Evolutionary conservation across 2,888 invertebrate species (phyloP), one percentile per base, ranked within the genome.

Genomic region (Syritta pipiens): DNA sequence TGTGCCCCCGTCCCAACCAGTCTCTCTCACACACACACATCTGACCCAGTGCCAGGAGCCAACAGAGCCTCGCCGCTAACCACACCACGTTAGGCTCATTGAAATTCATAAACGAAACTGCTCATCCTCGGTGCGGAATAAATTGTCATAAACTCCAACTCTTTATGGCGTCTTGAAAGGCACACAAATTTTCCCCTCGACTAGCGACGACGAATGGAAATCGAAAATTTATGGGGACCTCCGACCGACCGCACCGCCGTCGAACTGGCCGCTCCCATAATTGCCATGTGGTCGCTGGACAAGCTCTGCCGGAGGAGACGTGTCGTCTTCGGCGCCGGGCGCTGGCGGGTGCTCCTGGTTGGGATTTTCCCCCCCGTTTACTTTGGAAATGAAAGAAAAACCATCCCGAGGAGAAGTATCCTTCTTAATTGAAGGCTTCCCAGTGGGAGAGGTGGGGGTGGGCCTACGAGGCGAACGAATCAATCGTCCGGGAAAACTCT

Each of bases 221-320:
- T 77, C 77, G 65, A 60, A 71, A 77, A 77, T 77, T 77, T 77
- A 77, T 77, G 77, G 71, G n/a, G n/a, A 77, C 65, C 77, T 60
- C 60, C 37, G 40, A 48, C 40, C 46, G 19, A 32, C n/a, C 12
- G 37, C 9, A 17, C 14, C 20, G 28, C 40, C 44, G 46, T n/a
- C n/a, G n/a, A n/a, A n/a, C 37, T 10, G 53, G 46, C 30, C 28
- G 57, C 53, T 77, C 44, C 42, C 48, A 77, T 62, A 68, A 77
- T 67, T 72, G 72, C 72, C 60, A 60, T 65, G 59, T 48, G 40
- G 17, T 28, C 62, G 37, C 26, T 60, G 65, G 51, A 46, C 51
- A 44, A 65, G 22, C 65, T 48, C 32, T 48, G 55, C 55, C 37
- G 48, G 12, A 14, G 28, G 2, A 28, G 6, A 9, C 9, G 2